phyloP scores from a whole-genome alignment of 2,888 invertebrate genomes.

The Calameuta idolon region DNA sequence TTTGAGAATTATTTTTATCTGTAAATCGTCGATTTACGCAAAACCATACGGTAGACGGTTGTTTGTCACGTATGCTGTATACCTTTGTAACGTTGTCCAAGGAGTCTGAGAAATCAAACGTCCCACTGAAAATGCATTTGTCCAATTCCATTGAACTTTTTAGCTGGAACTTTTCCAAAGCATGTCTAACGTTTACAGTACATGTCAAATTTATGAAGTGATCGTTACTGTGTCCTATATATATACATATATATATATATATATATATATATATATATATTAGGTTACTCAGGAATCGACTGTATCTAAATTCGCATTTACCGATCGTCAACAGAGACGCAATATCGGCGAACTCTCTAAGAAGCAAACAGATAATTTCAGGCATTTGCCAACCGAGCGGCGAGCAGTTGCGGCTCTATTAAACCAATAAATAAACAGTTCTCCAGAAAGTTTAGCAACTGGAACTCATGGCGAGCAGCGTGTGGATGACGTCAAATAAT shows the following conservation, averaged over 20 bases:
- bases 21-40: background rate
- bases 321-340: background rate
- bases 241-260: too few relatives aligned
- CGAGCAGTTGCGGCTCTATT: constrained; percentile 28
- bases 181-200: background rate
- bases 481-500: constrained; percentile 33
- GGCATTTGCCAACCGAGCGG: background rate
- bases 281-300: background rate
- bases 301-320: background rate
- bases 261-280: too few relatives aligned
- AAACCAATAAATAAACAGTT: constrained; percentile 43
- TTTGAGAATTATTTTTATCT: background rate
- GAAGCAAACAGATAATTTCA: constrained; percentile 3
- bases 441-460: background rate
- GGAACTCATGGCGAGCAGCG: constrained; percentile 3
- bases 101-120: background rate
- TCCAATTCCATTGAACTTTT: background rate
- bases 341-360: background rate
- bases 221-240: background rate
- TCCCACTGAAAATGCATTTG: background rate
- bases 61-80: background rate
- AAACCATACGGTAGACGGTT: background rate
- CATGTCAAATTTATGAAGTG: background rate
- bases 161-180: background rate
- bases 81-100: background rate